phyloP scores from a whole-genome alignment of 2,113 vertebrate species.

The Telmatochromis brachygnathus region DNA sequence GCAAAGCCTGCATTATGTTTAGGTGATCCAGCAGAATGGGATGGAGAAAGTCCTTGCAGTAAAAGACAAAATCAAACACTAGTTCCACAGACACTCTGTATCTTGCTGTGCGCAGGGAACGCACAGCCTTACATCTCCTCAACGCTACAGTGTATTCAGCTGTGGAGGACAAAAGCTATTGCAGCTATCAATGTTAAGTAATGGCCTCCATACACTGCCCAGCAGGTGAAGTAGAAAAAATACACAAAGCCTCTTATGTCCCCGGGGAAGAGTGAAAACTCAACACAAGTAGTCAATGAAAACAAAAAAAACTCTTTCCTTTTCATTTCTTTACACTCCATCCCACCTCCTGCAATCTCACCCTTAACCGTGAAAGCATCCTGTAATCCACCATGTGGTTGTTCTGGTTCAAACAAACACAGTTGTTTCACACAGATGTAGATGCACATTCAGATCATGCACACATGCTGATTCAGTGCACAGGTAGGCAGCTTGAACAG shows the following conservation, averaged over 20 bases:
- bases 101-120: neutral
- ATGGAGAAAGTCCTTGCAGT: neutral
- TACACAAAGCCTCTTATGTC: neutral
- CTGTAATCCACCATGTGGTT: constrained; percentile 13
- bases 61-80: neutral
- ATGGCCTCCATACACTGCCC: constrained; percentile 26
- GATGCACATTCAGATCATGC: neutral
- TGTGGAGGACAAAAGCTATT: constrained; percentile 54
- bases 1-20: neutral
- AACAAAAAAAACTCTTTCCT: neutral
- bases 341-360: neutral
- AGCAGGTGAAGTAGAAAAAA: constrained; percentile 13
- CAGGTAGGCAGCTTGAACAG: neutral
- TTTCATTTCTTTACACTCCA: constrained; percentile 9
- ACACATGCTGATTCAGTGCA: neutral
- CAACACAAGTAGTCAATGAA: constrained; percentile 1
- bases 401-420: constrained; percentile 11
- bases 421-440: constrained; percentile 14
- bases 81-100: neutral
- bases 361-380: neutral
- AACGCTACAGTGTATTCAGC: neutral
- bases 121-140: neutral
- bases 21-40: neutral
- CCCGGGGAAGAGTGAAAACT: constrained; percentile 26
- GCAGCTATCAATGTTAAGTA: constrained; percentile 30